These are phyloP conservation scores for Hypomecis atomaria DNA, from an alignment of 2,888 invertebrate species.

Conservation along the genomic window DNA sequence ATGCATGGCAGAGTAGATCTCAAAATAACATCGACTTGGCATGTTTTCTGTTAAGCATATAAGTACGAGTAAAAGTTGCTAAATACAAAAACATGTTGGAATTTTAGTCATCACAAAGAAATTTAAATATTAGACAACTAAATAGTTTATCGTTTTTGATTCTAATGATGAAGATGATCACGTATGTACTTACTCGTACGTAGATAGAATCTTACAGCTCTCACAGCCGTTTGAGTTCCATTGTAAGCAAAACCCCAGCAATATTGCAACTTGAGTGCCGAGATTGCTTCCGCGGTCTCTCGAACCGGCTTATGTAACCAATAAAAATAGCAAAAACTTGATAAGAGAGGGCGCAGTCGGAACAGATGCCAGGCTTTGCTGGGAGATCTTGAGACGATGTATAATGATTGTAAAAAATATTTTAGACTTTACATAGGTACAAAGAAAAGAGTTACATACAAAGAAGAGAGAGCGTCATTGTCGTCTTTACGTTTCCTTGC, in stretches of 20 bases:
- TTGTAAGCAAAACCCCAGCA: conserved; percentile 47
- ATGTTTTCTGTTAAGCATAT: no score
- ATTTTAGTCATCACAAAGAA: no score
- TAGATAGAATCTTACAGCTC: not conserved
- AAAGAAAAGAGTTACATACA: no score
- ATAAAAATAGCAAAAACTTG: conserved; percentile 66
- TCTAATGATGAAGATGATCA: not conserved
- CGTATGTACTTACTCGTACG: not conserved
- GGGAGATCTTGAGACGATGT: conserved; percentile 55
- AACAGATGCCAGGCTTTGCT: conserved; percentile 39
- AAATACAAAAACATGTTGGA: no score
- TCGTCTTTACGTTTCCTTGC: no score
- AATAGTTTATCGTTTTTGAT: no score
- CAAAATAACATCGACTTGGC: no score
- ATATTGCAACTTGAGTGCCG: conserved; percentile 64
- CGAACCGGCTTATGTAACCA: conserved; percentile 66
- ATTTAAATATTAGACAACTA: no score
- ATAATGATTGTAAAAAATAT: conserved; percentile 20
- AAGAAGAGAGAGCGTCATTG: no score
- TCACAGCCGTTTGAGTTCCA: conserved; percentile 34
- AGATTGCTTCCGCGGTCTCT: conserved; percentile 60
- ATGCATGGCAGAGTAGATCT: no score
- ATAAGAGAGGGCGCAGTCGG: conserved; percentile 7
- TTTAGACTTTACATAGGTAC: not conserved
- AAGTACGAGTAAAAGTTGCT: no score